These are phyloP conservation scores for Heterotilapia buettikoferi DNA, from an alignment of 2,113 vertebrate species.

Conservation along the genomic window DNA sequence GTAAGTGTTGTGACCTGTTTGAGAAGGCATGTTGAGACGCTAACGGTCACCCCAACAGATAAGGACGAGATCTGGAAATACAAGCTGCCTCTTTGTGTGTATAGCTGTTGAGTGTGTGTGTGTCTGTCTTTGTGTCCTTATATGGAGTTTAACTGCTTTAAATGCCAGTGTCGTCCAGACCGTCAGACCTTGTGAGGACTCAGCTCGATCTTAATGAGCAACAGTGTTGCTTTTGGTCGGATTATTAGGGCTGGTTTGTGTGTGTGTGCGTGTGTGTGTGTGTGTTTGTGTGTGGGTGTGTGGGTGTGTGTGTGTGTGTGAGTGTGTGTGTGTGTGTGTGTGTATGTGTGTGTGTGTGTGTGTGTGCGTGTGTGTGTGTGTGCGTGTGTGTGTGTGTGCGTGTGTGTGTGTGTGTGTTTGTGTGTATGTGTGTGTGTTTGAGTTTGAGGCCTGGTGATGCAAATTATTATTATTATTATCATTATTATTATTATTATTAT, in stretches of 20 bases:
- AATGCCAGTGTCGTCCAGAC: too few relatives aligned
- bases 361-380: not conserved
- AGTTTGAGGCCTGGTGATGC: not conserved
- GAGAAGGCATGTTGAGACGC: too few relatives aligned
- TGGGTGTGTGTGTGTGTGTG: not conserved
- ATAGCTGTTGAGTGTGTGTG: too few relatives aligned
- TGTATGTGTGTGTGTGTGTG: too few relatives aligned
- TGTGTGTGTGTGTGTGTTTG: too few relatives aligned
- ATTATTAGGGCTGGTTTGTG: not conserved
- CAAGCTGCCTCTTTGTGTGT: not conserved
- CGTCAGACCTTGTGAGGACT: not conserved
- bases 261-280: fast-evolving
- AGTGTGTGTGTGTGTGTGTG: too few relatives aligned
- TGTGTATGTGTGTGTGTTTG: not conserved
- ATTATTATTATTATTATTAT: too few relatives aligned
- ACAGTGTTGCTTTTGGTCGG: fast-evolving
- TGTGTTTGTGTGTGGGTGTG: fast-evolving
- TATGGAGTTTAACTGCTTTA: too few relatives aligned
- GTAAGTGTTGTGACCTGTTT: too few relatives aligned
- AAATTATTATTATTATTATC: too few relatives aligned
- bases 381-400: too few relatives aligned
- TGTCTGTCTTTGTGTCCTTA: not conserved
- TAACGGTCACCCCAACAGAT: not conserved
- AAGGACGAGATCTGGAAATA: not conserved
- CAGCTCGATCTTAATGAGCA: not conserved